Evolutionary conservation across 1,140 invertebrate genomes (phyloP).

Genomic region (Lineus longissimus): DNA sequence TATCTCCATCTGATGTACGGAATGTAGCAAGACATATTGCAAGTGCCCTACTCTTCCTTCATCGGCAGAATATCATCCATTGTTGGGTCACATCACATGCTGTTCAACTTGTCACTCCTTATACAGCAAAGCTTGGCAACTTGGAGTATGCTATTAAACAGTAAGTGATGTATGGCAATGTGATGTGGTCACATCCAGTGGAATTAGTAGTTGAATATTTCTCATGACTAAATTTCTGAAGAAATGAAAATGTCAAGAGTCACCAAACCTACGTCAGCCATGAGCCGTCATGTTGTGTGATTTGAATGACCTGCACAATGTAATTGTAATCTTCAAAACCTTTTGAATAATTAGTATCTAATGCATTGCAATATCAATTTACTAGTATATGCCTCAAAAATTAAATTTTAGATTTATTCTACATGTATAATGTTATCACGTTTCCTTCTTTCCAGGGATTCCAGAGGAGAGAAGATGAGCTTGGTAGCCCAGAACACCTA

Average conservation of each 20-base stretch:
- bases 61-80: slow-evolving; percentile 51
- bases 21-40: slow-evolving; percentile 46
- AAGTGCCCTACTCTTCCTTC: slow-evolving; percentile 53
- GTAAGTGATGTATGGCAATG: slow-evolving; percentile 22
- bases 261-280: too few relatives aligned
- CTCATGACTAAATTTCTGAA: too few relatives aligned
- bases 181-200: too few relatives aligned
- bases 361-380: too few relatives aligned
- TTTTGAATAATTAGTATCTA: too few relatives aligned
- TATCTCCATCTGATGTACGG: slow-evolving; percentile 15
- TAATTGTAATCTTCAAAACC: too few relatives aligned
- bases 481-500: slow-evolving; percentile 20
- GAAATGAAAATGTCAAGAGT: too few relatives aligned
- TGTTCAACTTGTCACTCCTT: slow-evolving; percentile 44
- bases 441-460: neutral
- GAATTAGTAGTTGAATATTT: too few relatives aligned
- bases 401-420: too few relatives aligned
- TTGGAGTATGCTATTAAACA: slow-evolving; percentile 54
- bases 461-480: neutral
- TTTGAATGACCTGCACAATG: too few relatives aligned
- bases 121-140: slow-evolving; percentile 52
- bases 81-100: slow-evolving; percentile 55
- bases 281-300: too few relatives aligned
- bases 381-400: too few relatives aligned
- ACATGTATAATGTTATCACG: neutral